Evolutionary conservation across 2,113 vertebrate genomes (phyloP).

Genomic region (Ancistrus triradiatus): DNA sequence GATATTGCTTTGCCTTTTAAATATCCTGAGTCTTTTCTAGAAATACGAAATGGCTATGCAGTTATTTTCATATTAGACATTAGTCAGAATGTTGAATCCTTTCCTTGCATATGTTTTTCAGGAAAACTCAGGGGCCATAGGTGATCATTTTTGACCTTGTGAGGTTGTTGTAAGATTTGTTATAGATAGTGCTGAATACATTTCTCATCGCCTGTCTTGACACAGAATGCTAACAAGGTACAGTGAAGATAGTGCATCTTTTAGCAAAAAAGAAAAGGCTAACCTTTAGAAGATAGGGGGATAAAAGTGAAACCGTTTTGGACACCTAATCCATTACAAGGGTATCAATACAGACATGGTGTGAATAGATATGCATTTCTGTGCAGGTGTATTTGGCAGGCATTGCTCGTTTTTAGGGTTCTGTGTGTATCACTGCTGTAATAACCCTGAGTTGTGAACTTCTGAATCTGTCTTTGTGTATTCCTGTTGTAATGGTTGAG

Average conservation of each 20-base stretch:
- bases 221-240: slow-evolving; percentile 10
- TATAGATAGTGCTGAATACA: too few species aligned
- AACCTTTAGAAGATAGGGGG: slow-evolving; percentile 1
- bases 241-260: background rate
- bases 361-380: background rate
- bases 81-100: too few species aligned
- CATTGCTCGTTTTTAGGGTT: background rate
- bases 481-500: too few species aligned
- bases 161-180: too few species aligned
- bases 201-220: background rate
- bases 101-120: too few species aligned
- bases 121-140: too few species aligned
- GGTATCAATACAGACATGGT: background rate
- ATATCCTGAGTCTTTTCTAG: too few species aligned
- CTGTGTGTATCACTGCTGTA: background rate
- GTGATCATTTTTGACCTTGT: too few species aligned
- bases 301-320: slow-evolving; percentile 6
- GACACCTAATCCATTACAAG: slow-evolving; percentile 1
- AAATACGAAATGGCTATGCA: too few species aligned
- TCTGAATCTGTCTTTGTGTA: background rate
- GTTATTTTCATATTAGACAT: too few species aligned
- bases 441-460: background rate
- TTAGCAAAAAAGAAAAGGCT: slow-evolving; percentile 9
- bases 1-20: too few species aligned
- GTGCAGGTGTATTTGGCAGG: background rate